These are phyloP conservation scores for Mythimna lalbum DNA, from an alignment of 2,888 invertebrate species.

Conservation along the genomic window DNA sequence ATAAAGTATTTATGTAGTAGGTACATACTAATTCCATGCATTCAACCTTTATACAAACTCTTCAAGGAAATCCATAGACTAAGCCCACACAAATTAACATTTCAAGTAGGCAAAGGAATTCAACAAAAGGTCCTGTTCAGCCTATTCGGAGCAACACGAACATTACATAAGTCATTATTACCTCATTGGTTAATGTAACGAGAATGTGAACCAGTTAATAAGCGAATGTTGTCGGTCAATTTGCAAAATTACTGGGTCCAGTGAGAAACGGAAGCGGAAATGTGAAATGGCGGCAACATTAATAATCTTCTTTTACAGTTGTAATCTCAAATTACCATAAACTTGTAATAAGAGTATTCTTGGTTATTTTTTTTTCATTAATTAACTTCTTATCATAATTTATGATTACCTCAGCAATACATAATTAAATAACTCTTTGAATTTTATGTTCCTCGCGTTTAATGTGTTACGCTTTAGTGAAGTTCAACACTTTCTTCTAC, in stretches of 20 bases:
- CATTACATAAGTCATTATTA: conserved; percentile 60
- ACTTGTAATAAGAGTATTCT: conserved; percentile 18
- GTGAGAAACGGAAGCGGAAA: conserved; percentile 65
- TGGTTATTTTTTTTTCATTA: neutral
- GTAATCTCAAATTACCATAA: conserved; percentile 51
- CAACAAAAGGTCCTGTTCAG: conserved; percentile 57
- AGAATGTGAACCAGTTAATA: conserved; percentile 60
- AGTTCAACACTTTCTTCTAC: neutral
- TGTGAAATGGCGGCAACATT: conserved; percentile 47
- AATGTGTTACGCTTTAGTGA: neutral
- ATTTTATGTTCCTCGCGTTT: neutral
- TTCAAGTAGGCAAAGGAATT: conserved; percentile 57
- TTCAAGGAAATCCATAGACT: conserved; percentile 51
- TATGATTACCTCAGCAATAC: neutral
- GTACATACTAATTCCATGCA: conserved; percentile 7
- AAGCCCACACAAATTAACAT: conserved; percentile 46
- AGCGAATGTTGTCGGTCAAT: conserved; percentile 44
- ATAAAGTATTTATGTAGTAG: too few relatives aligned
- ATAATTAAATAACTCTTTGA: neutral
- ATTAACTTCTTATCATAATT: neutral
- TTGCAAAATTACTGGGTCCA: conserved; percentile 47
- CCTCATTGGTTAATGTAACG: conserved; percentile 51
- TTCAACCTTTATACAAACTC: conserved; percentile 47
- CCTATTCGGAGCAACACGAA: conserved; percentile 46
- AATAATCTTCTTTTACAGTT: conserved; percentile 44